Percentiles rank a stretch among this genome's conserved stretches.
phyloP scores from a whole-genome alignment of 1,140 invertebrate species.

The Adelges cooleyi region DNA sequence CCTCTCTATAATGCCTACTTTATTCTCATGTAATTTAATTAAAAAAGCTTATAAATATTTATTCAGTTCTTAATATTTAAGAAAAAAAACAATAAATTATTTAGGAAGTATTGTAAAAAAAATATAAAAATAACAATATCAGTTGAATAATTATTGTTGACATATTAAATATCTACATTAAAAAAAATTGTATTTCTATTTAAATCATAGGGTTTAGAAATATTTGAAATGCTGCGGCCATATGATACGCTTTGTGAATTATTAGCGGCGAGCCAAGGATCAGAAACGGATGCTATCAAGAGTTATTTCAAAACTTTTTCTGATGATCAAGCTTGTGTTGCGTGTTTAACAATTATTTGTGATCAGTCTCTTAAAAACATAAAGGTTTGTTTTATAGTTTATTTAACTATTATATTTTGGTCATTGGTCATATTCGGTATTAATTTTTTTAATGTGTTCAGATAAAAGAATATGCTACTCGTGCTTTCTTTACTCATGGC shows the following conservation, averaged over 20 bases:
- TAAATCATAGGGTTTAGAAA: constrained; percentile 56
- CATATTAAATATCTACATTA: no score
- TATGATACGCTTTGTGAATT: constrained; percentile 73
- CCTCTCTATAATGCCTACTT: no score
- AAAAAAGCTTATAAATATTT: no score
- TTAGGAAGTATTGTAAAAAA: no score
- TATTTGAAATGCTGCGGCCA: constrained; percentile 70
- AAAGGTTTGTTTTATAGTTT: background rate
- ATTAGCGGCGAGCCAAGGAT: constrained; percentile 65
- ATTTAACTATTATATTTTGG: background rate
- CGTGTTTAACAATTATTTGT: constrained; percentile 46
- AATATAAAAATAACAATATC: background rate
- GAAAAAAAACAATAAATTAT: no score
- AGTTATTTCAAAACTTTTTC: constrained; percentile 73
- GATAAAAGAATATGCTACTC: constrained; percentile 71
- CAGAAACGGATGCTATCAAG: constrained; percentile 71
- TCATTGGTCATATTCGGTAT: background rate
- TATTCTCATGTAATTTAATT: no score
- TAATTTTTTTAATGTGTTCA: constrained; percentile 34
- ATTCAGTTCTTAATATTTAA: no score
- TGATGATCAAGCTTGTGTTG: constrained; percentile 79
- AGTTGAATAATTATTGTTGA: background rate
- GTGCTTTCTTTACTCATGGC: constrained; percentile 86
- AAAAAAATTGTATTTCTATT: constrained; percentile 14
- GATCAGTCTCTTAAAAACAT: constrained; percentile 19